These are phyloP conservation scores for Drosophila stalkeri DNA, from an alignment of 2,888 invertebrate genomes.

Conservation along the genomic window DNA sequence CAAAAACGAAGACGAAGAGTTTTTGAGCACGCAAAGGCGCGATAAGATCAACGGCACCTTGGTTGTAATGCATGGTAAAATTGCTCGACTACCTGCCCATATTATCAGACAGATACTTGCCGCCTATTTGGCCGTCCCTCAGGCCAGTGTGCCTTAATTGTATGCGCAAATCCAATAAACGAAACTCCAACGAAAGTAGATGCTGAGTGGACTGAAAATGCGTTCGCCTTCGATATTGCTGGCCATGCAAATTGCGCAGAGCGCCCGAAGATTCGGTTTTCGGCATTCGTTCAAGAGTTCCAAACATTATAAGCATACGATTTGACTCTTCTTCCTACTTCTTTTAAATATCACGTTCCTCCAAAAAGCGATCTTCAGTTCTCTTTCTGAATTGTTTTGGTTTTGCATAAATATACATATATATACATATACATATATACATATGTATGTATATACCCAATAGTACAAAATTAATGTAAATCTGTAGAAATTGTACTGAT, in stretches of 20 bases:
- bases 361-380: constrained; percentile 2
- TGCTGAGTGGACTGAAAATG: constrained; percentile 61
- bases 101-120: constrained; percentile 32
- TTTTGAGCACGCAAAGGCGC: constrained; percentile 29
- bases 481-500: not conserved
- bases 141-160: constrained; percentile 55
- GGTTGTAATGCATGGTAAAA: constrained; percentile 49
- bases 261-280: constrained; percentile 26
- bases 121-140: constrained; percentile 19
- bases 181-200: constrained; percentile 41
- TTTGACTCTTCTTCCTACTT: constrained; percentile 31
- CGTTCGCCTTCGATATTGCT: constrained; percentile 50
- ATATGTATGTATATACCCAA: not conserved
- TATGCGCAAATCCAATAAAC: constrained; percentile 52
- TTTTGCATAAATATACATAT: constrained; percentile 42
- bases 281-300: constrained; percentile 6
- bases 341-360: constrained; percentile 25
- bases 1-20: constrained; percentile 16
- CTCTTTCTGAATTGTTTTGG: constrained; percentile 31
- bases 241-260: constrained; percentile 53
- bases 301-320: constrained; percentile 18
- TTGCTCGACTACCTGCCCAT: constrained; percentile 50
- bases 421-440: not conserved
- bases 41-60: constrained; percentile 54
- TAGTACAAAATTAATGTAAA: not conserved